A percentile compares a stretch with the other conserved stretches of the same genome.
Conservation (phyloP, 1,140 invertebrate species). For the Aphelinus certus region DNA sequence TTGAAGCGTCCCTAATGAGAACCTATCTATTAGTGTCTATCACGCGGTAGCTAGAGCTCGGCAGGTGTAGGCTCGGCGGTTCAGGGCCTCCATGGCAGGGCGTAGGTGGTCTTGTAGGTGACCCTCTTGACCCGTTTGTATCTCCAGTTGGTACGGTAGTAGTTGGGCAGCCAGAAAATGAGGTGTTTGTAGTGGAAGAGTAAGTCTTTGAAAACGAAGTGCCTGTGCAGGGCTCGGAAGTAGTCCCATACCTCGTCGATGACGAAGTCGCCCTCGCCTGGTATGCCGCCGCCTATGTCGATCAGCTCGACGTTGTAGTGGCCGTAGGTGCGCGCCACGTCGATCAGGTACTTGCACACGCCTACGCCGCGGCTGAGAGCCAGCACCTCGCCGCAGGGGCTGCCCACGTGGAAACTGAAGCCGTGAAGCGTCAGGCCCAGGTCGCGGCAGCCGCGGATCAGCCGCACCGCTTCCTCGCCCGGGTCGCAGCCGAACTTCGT, state of each 20-base stretch:
- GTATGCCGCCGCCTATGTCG: slow-evolving; percentile 88
- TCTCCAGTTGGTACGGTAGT: slow-evolving; percentile 35
- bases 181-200: slow-evolving; percentile 38
- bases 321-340: slow-evolving; percentile 72
- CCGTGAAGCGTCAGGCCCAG: slow-evolving; percentile 83
- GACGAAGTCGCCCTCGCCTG: slow-evolving; percentile 71
- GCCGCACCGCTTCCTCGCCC: slow-evolving; percentile 75
- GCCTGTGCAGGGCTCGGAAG: slow-evolving; percentile 6
- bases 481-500: slow-evolving; percentile 94
- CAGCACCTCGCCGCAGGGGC: slow-evolving; percentile 77
- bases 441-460: slow-evolving; percentile 80
- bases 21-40: too few species aligned
- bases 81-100: slow-evolving; percentile 28
- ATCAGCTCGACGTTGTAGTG: slow-evolving; percentile 75
- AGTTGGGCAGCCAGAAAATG: slow-evolving; percentile 32
- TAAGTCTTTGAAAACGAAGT: slow-evolving; percentile 31
- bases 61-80: too few species aligned
- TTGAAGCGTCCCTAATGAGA: too few species aligned
- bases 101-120: slow-evolving; percentile 22
- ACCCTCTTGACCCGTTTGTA: slow-evolving; percentile 10
- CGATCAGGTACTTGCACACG: slow-evolving; percentile 73
- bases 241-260: slow-evolving; percentile 71
- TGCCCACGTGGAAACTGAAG: slow-evolving; percentile 89
- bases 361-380: slow-evolving; percentile 79
- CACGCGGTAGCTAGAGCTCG: too few species aligned